These are phyloP conservation scores for Yponomeuta plumbellus DNA, from an alignment of 2,888 invertebrate genomes.

Conservation along the genomic window DNA sequence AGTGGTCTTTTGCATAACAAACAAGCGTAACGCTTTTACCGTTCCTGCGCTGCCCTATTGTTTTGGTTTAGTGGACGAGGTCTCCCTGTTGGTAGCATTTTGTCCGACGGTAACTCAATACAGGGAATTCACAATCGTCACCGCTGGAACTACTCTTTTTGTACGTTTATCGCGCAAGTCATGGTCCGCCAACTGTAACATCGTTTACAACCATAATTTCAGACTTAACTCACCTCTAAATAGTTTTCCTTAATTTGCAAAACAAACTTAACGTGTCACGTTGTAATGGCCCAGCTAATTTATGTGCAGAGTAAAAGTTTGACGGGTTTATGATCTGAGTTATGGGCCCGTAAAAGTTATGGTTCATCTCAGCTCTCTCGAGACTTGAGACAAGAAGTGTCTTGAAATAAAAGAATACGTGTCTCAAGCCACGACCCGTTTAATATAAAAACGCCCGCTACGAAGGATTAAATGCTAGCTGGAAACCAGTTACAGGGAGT, in stretches of 20 bases:
- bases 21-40: background rate
- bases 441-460: background rate
- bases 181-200: slow-evolving; percentile 43
- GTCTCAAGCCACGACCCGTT: background rate
- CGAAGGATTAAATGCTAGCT: slow-evolving; percentile 7
- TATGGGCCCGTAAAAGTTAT: slow-evolving; percentile 1
- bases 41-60: background rate
- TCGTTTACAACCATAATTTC: slow-evolving; percentile 24
- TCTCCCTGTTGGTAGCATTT: background rate
- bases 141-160: background rate
- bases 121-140: slow-evolving; percentile 23
- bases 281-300: background rate
- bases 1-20: slow-evolving; percentile 6
- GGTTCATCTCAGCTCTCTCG: background rate
- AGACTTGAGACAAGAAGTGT: background rate
- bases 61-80: background rate
- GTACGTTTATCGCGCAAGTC: slow-evolving; percentile 35
- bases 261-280: slow-evolving; percentile 4
- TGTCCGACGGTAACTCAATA: slow-evolving; percentile 38
- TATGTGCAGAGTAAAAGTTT: slow-evolving; percentile 5
- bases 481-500: slow-evolving; percentile 7
- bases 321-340: background rate
- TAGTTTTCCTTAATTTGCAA: slow-evolving; percentile 9
- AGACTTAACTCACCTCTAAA: slow-evolving; percentile 3
- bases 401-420: background rate